Conservation (phyloP, 2,113 vertebrate genomes). For the Hydropotes inermis region DNA sequence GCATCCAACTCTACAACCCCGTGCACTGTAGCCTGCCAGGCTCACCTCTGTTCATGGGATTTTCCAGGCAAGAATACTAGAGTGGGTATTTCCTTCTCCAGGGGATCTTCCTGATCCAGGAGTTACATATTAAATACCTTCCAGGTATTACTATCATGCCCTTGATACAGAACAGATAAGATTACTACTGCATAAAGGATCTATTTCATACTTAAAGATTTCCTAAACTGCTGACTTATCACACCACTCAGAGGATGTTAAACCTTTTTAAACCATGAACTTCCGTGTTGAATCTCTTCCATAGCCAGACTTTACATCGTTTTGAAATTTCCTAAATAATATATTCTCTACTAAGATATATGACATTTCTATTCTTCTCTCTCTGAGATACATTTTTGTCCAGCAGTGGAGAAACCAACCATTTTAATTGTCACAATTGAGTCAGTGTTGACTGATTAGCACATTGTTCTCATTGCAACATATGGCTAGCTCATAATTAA, state of each 20-base stretch:
- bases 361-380: background rate
- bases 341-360: slow-evolving; percentile 37
- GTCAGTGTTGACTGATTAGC: slow-evolving; percentile 59
- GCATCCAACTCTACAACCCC: background rate
- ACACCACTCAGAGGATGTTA: background rate
- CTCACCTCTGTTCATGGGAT: background rate
- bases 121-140: background rate
- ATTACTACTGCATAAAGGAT: background rate
- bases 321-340: slow-evolving; percentile 14
- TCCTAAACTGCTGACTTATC: background rate
- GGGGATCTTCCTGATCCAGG: background rate
- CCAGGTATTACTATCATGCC: background rate
- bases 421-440: slow-evolving; percentile 29
- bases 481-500: slow-evolving; percentile 59
- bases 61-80: background rate
- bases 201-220: background rate
- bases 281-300: background rate
- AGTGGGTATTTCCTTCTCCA: background rate
- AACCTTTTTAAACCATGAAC: background rate
- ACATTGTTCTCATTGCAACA: slow-evolving; percentile 59
- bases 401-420: slow-evolving; percentile 21
- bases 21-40: background rate
- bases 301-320: background rate
- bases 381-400: background rate
- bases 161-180: background rate